Conservation (phyloP, 2,888 invertebrate genomes). For the Drepanosiphum platanoidis region DNA sequence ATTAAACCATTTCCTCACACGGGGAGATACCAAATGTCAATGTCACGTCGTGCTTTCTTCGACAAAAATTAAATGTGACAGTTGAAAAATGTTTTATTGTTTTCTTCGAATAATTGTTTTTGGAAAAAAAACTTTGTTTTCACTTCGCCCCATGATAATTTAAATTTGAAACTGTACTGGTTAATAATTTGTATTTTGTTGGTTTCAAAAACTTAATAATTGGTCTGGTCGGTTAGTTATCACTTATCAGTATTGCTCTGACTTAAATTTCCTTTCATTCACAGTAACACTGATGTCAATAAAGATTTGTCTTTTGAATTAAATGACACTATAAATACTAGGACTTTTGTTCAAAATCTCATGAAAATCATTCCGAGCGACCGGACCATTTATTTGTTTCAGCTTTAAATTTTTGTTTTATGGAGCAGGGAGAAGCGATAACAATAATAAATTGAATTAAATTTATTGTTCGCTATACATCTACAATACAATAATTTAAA, state of each 20-base stretch:
- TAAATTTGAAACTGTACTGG: not conserved
- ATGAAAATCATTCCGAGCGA: not conserved
- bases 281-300: slow-evolving; percentile 19
- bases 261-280: slow-evolving; percentile 31
- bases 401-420: not conserved
- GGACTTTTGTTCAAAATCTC: not conserved
- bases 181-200: not conserved
- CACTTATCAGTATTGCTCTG: slow-evolving; percentile 26
- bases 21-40: no score
- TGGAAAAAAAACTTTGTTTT: not conserved
- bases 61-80: no score
- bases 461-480: not conserved
- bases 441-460: not conserved
- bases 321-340: not conserved
- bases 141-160: not conserved
- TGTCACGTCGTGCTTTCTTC: no score
- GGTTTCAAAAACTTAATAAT: not conserved
- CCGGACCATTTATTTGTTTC: not conserved
- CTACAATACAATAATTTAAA: not conserved
- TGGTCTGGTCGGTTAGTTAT: not conserved
- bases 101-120: no score
- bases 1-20: no score
- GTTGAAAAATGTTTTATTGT: no score
- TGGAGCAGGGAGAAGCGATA: not conserved
- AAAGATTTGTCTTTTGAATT: not conserved